A percentile compares a stretch with the other conserved stretches of the same genome.
Evolutionary conservation across 2,888 invertebrate genomes (phyloP).

Genomic region (Drosophila anceps): DNA sequence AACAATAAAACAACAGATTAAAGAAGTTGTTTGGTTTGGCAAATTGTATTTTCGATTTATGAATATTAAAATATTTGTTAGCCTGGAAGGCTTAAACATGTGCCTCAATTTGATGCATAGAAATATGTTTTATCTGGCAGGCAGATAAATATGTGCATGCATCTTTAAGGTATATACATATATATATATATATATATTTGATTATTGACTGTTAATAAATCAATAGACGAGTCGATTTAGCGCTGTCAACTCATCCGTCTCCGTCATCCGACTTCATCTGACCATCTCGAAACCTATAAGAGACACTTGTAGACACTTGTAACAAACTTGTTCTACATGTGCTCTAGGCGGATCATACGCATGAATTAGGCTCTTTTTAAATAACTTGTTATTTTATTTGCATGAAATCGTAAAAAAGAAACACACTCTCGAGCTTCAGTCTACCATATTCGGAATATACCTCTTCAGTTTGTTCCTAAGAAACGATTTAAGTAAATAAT

Average conservation of each 20-base stretch:
- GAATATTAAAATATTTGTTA: not conserved
- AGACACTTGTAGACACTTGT: not conserved
- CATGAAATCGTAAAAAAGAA: too few species aligned
- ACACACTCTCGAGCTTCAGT: not conserved
- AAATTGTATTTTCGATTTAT: not conserved
- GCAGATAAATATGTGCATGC: not conserved
- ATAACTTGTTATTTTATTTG: constrained; percentile 2
- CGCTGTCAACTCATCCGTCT: not conserved
- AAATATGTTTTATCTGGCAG: too few species aligned
- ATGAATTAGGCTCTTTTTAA: not conserved
- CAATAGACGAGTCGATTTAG: not conserved
- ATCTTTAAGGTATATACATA: not conserved
- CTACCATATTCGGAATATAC: not conserved
- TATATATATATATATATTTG: not conserved
- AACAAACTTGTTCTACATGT: not conserved
- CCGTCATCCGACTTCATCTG: too few species aligned
- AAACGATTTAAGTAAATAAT: too few species aligned
- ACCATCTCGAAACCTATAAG: not conserved
- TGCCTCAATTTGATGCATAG: not conserved
- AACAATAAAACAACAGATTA: not conserved
- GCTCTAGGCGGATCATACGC: not conserved
- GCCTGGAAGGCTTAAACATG: constrained; percentile 3
- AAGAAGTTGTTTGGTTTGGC: not conserved
- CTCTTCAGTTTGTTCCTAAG: too few species aligned
- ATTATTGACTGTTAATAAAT: not conserved